Evolutionary conservation across 2,797 vertebrate genomes (phyloP), one percentile per base, ranked within the genome.

Genomic region (Sebastes variabilis): DNA sequence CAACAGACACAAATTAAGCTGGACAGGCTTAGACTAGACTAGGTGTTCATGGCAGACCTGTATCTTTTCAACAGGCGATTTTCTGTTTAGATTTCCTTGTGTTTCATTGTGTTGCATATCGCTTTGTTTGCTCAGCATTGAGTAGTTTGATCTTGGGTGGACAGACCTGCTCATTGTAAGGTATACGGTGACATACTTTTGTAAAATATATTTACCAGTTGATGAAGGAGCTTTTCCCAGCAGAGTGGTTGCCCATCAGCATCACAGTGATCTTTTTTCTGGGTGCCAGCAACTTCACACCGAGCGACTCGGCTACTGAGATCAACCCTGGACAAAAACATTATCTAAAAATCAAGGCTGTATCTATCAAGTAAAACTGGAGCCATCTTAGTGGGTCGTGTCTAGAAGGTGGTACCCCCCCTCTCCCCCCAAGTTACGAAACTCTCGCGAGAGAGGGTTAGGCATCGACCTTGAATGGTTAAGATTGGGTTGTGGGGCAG

Each of bases 211-310:
- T 42, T 92, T 90, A 97, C 97, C 97, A 97, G 87, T 97, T 97
- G 72, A 97, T 97, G 81, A 97, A 97, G 78, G 96, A 97, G 92
- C 97, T 97, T 88, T 97, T 97, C 59, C 97, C 97, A 64, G 97
- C 97, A 0, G 96, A 97, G 89, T 97, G 97, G 88, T 97, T 97
- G 0, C 97, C 97, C 94, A 97, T 97, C 82, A 97, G 84, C 96
- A 97, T 95, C 46, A 97, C 96, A 0, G 95, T 97, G 87, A 97
- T 97, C 90, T 97, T 97, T 77, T 97, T 97, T 55, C 96, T 93
- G 52, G 96, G 97, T 0, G 96, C 85, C 64, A 97, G 91, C 56
- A 97, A 75, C 42, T 92, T 95, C 79, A 97, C 92, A 8, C 93
- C 95, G 46, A 97, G 95, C 22, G 95, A 94, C 59, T 94, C 89